phyloP scores from a whole-genome alignment of 2,113 vertebrate species.

The Origma solitaria region DNA sequence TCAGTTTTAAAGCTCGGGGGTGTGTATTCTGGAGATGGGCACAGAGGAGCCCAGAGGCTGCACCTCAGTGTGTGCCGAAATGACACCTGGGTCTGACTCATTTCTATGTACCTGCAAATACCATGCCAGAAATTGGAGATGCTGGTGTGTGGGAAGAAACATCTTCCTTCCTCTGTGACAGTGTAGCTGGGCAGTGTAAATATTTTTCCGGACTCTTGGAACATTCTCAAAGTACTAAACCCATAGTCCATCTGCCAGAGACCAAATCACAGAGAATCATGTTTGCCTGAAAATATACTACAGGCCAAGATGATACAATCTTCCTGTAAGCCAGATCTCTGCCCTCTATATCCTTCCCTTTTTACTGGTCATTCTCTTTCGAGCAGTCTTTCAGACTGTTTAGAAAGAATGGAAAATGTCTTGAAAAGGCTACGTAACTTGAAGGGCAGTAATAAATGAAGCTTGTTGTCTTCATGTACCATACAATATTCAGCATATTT shows the following conservation, averaged over 20 bases:
- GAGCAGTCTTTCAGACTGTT: neutral
- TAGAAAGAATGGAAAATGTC: neutral
- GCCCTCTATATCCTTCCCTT: neutral
- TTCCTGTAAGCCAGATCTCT: neutral
- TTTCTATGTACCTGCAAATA: neutral
- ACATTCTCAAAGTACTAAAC: neutral
- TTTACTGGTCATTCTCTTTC: neutral
- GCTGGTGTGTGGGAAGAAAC: neutral
- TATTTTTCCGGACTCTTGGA: neutral
- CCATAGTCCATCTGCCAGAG: neutral
- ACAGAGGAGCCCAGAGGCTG: neutral
- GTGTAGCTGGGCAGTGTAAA: neutral
- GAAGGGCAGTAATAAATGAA: neutral
- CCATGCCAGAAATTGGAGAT: neutral
- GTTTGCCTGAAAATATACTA: neutral
- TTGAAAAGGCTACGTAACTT: neutral
- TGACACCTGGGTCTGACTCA: fast-evolving
- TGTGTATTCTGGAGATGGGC: neutral
- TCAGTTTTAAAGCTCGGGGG: neutral
- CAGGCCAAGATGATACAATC: neutral
- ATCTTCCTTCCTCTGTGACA: neutral
- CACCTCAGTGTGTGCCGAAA: fast-evolving
- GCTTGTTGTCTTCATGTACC: neutral
- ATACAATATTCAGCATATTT: neutral
- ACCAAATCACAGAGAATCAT: neutral